Evolutionary conservation across 2,113 vertebrate species (phyloP).

Genomic region (Propithecus coquereli): DNA sequence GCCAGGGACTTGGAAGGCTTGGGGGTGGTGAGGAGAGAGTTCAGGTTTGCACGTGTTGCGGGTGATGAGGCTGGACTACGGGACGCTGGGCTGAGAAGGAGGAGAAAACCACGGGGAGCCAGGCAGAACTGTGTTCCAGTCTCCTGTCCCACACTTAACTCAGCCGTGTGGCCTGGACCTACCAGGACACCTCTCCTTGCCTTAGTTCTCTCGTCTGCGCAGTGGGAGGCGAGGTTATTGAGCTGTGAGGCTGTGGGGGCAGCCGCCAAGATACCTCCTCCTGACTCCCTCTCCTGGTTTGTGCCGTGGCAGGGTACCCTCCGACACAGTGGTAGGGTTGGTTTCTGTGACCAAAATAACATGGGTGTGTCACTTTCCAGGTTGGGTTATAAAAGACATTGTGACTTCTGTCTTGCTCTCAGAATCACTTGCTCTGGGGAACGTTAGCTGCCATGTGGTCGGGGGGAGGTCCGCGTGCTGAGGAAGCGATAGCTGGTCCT

Average conservation of each 20-base stretch:
- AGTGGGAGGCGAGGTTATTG: neutral
- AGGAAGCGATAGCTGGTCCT: neutral
- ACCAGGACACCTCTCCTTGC: neutral
- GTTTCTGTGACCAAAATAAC: neutral
- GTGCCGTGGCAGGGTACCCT: neutral
- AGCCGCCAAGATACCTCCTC: neutral
- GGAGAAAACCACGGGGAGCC: neutral
- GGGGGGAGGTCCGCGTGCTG: neutral
- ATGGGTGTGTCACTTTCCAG: neutral
- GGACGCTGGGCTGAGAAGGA: neutral
- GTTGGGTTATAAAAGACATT: neutral
- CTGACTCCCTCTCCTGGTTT: neutral
- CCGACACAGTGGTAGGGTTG: neutral
- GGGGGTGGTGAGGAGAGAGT: conserved; percentile 20
- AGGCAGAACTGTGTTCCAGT: neutral
- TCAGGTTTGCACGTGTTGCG: neutral
- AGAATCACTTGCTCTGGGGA: neutral
- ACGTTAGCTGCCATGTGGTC: neutral
- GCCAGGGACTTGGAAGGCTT: conserved; percentile 35
- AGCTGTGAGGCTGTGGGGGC: neutral
- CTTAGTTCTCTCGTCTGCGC: neutral
- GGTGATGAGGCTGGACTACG: neutral
- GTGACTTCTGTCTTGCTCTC: neutral
- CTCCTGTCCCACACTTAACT: neutral
- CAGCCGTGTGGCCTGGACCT: neutral